Evolutionary conservation across 2,797 vertebrate species (phyloP).

Genomic region (Tympanoctomys barrerae): DNA sequence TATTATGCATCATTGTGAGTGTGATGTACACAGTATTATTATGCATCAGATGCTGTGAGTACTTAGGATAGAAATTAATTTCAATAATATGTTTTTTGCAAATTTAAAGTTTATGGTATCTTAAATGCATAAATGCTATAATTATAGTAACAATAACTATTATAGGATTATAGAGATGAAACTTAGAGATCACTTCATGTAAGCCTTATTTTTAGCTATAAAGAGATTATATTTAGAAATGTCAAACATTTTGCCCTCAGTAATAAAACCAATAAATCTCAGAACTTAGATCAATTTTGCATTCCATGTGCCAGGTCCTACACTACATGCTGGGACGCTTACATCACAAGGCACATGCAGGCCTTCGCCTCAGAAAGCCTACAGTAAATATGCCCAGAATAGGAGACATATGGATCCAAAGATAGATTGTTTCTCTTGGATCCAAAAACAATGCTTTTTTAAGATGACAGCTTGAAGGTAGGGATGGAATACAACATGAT

Average conservation of each 20-base stretch:
- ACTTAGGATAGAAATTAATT: conserved; percentile 23
- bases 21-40: not conserved
- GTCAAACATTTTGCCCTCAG: not conserved
- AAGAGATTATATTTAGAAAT: conserved; percentile 17
- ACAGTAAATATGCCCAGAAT: not conserved
- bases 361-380: not conserved
- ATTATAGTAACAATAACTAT: not conserved
- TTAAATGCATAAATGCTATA: not conserved
- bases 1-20: not conserved
- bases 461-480: not conserved
- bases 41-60: not conserved
- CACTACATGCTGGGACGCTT: not conserved
- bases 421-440: not conserved
- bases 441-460: conserved; percentile 33
- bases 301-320: not conserved
- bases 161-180: not conserved
- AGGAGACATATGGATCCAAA: not conserved
- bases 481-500: not conserved
- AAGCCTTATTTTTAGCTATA: conserved; percentile 30
- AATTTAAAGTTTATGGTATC: not conserved
- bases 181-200: not conserved
- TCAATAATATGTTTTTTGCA: conserved; percentile 1
- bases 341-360: not conserved
- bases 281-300: not conserved
- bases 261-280: not conserved